Evolutionary conservation across 2,888 invertebrate species (phyloP).

Genomic region (Neoaliturus tenellus): DNA sequence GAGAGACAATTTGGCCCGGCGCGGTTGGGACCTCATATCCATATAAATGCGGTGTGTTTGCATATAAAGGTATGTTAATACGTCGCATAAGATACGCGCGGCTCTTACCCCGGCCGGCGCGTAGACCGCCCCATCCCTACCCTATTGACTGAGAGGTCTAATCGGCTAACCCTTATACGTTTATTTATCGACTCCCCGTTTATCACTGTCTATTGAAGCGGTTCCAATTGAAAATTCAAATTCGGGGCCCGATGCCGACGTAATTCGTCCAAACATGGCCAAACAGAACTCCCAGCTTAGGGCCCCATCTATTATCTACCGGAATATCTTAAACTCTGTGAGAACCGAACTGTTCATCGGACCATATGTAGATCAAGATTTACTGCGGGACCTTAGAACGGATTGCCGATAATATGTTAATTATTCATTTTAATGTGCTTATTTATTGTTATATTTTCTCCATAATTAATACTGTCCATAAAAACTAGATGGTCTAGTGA

Average conservation of each 20-base stretch:
- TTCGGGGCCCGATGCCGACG: background rate
- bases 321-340: conserved; percentile 4
- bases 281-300: conserved; percentile 26
- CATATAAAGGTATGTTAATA: conserved; percentile 51
- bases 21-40: conserved; percentile 35
- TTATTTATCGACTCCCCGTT: conserved; percentile 24
- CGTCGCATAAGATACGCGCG: conserved; percentile 26
- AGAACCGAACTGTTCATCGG: background rate
- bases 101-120: background rate
- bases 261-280: conserved; percentile 38
- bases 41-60: conserved; percentile 47
- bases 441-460: too few relatives aligned
- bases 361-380: background rate
- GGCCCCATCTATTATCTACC: background rate
- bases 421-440: too few relatives aligned
- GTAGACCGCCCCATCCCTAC: background rate
- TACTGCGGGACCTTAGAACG: background rate
- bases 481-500: too few relatives aligned
- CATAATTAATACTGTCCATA: too few relatives aligned
- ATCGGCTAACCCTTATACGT: conserved; percentile 25
- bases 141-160: background rate
- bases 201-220: conserved; percentile 26
- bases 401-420: background rate
- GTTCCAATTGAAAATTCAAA: conserved; percentile 35
- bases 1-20: conserved; percentile 33